These are phyloP conservation scores for Glaucopsyche alexis DNA, from an alignment of 2,888 invertebrate species.

Conservation along the genomic window DNA sequence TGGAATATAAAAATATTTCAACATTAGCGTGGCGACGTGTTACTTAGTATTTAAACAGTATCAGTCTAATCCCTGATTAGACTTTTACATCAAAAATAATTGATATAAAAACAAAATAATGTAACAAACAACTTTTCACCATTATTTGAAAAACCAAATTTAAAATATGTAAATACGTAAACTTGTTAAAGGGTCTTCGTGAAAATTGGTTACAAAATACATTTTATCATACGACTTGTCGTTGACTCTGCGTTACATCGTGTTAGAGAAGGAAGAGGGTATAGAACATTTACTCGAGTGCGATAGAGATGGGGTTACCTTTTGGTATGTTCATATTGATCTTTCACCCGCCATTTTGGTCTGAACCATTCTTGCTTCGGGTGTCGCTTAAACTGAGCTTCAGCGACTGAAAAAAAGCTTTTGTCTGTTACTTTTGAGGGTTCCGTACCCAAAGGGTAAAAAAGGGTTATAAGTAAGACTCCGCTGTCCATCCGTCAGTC, in stretches of 20 bases:
- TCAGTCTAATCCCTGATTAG: not conserved
- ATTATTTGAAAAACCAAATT: not conserved
- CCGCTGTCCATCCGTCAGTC: no score
- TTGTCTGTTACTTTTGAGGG: constrained; percentile 62
- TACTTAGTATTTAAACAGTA: no score
- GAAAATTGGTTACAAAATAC: constrained; percentile 66
- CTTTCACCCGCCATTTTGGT: constrained; percentile 79
- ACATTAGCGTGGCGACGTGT: no score
- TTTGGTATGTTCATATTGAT: constrained; percentile 79
- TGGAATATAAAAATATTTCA: no score
- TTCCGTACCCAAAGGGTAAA: no score
- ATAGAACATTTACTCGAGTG: constrained; percentile 42
- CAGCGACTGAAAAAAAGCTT: constrained; percentile 59
- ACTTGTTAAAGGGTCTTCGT: constrained; percentile 46
- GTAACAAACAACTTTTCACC: not conserved
- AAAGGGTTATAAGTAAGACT: no score
- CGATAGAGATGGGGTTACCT: constrained; percentile 58
- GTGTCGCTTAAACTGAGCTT: constrained; percentile 67
- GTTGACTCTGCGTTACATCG: constrained; percentile 59
- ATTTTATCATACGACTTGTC: constrained; percentile 69
- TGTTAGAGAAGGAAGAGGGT: constrained; percentile 55
- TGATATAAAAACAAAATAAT: not conserved
- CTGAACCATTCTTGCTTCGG: constrained; percentile 72
- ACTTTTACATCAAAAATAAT: not conserved
- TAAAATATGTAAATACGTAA: constrained; percentile 48